These are phyloP conservation scores for Alentia gelatinosa DNA, from an alignment of 2,888 invertebrate genomes.

Conservation along the genomic window DNA sequence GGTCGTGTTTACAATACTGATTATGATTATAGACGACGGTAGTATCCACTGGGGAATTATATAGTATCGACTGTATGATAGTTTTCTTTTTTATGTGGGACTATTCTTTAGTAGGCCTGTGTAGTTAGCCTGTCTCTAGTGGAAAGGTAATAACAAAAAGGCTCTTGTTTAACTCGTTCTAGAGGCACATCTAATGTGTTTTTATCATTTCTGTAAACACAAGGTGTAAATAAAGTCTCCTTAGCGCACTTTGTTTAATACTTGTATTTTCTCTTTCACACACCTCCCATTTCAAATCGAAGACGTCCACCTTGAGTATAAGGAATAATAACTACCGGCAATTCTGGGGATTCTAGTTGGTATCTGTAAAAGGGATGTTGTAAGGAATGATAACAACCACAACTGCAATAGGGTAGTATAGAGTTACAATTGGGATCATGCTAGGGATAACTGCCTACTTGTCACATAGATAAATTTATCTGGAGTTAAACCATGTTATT, in stretches of 20 bases:
- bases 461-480: no score
- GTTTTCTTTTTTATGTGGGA: background rate
- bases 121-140: background rate
- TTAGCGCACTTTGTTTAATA: background rate
- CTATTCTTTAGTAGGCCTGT: background rate
- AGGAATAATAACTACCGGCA: no score
- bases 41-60: background rate
- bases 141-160: background rate
- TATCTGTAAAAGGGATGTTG: no score
- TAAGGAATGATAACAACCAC: no score
- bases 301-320: no score
- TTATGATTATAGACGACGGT: background rate
- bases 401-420: no score
- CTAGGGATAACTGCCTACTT: no score
- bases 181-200: conserved; percentile 51
- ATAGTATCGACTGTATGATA: background rate
- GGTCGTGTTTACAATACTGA: background rate
- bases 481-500: no score
- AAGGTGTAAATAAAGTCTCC: conserved; percentile 44
- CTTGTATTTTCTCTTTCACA: no score
- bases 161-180: conserved; percentile 23
- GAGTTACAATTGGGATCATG: no score
- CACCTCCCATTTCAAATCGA: no score
- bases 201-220: conserved; percentile 6
- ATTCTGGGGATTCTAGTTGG: no score